Percentiles rank a stretch among this genome's conserved stretches.
Evolutionary conservation across 2,888 invertebrate species (phyloP).

Genomic region (Ectemnius lituratus): DNA sequence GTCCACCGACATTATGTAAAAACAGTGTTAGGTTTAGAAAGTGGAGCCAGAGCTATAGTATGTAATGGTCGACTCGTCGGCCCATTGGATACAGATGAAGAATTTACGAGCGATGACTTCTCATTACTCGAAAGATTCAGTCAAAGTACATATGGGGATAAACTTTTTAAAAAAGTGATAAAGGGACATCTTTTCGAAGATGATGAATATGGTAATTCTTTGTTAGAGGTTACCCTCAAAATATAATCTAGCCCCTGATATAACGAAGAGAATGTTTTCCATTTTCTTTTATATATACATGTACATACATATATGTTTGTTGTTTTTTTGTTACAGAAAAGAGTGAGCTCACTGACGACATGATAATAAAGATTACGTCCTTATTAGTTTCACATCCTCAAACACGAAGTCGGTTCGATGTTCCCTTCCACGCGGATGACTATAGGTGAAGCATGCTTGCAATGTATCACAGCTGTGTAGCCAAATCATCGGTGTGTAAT

Average conservation of each 20-base stretch:
- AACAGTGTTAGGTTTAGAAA: constrained; percentile 84
- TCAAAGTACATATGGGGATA: constrained; percentile 85
- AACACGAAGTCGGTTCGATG: constrained; percentile 84
- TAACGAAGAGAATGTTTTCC: background rate
- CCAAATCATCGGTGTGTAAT: no score
- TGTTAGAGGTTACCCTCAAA: background rate
- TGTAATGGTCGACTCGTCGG: constrained; percentile 95
- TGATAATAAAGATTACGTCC: constrained; percentile 88
- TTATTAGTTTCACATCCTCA: constrained; percentile 87
- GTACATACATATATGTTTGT: no score
- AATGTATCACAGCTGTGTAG: no score
- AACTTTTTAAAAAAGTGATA: constrained; percentile 83
- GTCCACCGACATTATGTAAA: constrained; percentile 83
- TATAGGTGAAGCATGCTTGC: constrained; percentile 75
- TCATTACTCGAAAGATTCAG: constrained; percentile 90
- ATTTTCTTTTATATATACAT: no score
- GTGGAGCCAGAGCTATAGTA: constrained; percentile 86
- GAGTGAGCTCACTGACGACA: constrained; percentile 82
- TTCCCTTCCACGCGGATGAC: constrained; percentile 82
- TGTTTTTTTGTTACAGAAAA: constrained; percentile 71
- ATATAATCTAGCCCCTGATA: constrained; percentile 8
- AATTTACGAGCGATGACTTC: constrained; percentile 93
- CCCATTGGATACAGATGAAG: constrained; percentile 86
- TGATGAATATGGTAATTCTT: constrained; percentile 75
- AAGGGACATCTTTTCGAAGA: constrained; percentile 79